A percentile compares a stretch with the other conserved stretches of the same genome.
Evolutionary conservation across 2,888 invertebrate species (phyloP).

Genomic region (Ditula angustiorana): DNA sequence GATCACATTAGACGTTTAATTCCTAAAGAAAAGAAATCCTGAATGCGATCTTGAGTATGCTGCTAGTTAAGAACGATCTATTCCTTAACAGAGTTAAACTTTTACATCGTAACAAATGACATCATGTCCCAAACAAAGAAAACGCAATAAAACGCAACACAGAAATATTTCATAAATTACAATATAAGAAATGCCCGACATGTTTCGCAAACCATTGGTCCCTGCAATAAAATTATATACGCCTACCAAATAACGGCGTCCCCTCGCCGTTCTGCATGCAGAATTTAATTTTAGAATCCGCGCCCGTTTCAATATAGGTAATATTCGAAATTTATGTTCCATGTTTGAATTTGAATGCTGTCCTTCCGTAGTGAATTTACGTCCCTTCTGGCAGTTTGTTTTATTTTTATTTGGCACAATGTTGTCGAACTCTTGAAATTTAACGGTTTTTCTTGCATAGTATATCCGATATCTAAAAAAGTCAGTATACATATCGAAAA

Average conservation of each 20-base stretch:
- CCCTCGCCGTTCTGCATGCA: constrained; percentile 81
- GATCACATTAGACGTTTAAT: too few species aligned
- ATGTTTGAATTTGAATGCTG: constrained; percentile 74
- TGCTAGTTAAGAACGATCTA: too few species aligned
- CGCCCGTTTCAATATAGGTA: constrained; percentile 80
- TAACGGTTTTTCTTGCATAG: neutral
- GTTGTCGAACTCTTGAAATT: neutral
- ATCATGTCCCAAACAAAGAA: constrained; percentile 25
- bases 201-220: constrained; percentile 82
- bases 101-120: constrained; percentile 2
- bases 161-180: constrained; percentile 56
- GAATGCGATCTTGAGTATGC: too few species aligned
- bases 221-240: constrained; percentile 84
- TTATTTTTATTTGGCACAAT: constrained; percentile 38
- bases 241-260: constrained; percentile 81
- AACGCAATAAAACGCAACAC: constrained; percentile 39
- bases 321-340: constrained; percentile 55
- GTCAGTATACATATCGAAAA: too few species aligned
- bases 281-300: constrained; percentile 83
- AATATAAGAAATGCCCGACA: constrained; percentile 67
- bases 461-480: too few species aligned
- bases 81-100: neutral
- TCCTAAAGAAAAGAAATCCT: too few species aligned
- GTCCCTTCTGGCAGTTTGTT: constrained; percentile 47
- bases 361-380: constrained; percentile 69